Evolutionary conservation across 1,140 invertebrate genomes (phyloP).

Genomic region (Chelonus insularis): DNA sequence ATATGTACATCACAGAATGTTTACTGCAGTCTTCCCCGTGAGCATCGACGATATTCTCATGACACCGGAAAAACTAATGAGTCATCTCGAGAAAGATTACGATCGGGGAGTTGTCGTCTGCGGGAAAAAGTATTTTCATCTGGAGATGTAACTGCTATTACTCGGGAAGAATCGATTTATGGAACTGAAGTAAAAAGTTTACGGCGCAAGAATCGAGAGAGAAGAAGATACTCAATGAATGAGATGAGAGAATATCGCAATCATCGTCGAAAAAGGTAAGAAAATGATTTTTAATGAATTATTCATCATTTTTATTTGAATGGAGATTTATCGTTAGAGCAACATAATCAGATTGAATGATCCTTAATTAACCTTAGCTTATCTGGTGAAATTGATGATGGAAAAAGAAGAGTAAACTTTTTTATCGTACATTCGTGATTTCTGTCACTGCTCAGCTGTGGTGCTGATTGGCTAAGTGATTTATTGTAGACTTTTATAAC

Average conservation of each 20-base stretch:
- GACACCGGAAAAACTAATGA: conserved; percentile 36
- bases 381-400: neutral
- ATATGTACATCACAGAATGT: conserved; percentile 51
- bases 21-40: conserved; percentile 51
- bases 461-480: too few relatives aligned
- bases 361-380: neutral
- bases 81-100: conserved; percentile 22
- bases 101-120: conserved; percentile 30
- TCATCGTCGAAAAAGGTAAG: conserved; percentile 49
- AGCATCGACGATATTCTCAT: conserved; percentile 39
- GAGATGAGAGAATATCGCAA: conserved; percentile 42
- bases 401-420: too few relatives aligned
- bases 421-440: too few relatives aligned
- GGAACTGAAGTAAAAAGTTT: conserved; percentile 48
- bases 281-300: neutral
- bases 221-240: conserved; percentile 50
- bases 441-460: too few relatives aligned
- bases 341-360: too few relatives aligned
- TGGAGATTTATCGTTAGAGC: too few relatives aligned
- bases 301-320: too few relatives aligned
- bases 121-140: conserved; percentile 38
- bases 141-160: conserved; percentile 36
- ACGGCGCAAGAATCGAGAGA: conserved; percentile 47
- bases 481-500: too few relatives aligned
- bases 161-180: conserved; percentile 45